A percentile compares a stretch with the other conserved stretches of the same genome.
phyloP scores from a whole-genome alignment of 2,113 vertebrate genomes.

The Willisornis vidua region DNA sequence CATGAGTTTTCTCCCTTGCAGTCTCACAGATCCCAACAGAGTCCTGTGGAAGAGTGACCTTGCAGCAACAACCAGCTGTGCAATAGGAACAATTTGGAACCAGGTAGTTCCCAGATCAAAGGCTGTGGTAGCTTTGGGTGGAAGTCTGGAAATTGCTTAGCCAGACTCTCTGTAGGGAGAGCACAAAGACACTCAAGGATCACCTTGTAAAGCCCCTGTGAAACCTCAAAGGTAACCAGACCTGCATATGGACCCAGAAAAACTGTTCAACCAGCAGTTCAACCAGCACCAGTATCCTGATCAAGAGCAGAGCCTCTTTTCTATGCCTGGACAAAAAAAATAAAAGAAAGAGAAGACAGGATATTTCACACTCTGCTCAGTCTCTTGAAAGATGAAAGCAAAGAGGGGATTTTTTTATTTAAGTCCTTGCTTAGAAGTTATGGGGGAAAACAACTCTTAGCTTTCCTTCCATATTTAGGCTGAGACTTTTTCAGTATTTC shows the following conservation, averaged over 20 bases:
- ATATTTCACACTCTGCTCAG: neutral
- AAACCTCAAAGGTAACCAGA: neutral
- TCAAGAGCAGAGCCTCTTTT: neutral
- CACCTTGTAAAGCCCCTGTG: neutral
- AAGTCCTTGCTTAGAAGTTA: neutral
- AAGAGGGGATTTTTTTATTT: neutral
- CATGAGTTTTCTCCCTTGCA: neutral
- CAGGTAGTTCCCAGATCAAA: neutral
- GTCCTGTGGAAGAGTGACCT: neutral
- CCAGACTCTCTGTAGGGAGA: neutral
- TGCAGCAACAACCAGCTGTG: neutral
- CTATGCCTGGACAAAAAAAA: neutral
- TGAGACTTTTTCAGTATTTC: conserved; percentile 27
- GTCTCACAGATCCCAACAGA: neutral
- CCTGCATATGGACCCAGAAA: neutral
- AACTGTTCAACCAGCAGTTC: neutral
- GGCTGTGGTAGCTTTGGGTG: neutral
- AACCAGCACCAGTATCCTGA: neutral
- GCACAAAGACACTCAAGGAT: neutral
- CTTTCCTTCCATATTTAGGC: conserved; percentile 12
- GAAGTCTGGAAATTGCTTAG: neutral
- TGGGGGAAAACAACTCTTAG: neutral
- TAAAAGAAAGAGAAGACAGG: neutral
- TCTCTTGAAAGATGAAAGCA: neutral
- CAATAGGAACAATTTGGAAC: neutral